Evolutionary conservation across 1,140 invertebrate genomes (phyloP), one percentile per base, ranked within the genome.

Genomic region (Ptiloglossa arizonensis): DNA sequence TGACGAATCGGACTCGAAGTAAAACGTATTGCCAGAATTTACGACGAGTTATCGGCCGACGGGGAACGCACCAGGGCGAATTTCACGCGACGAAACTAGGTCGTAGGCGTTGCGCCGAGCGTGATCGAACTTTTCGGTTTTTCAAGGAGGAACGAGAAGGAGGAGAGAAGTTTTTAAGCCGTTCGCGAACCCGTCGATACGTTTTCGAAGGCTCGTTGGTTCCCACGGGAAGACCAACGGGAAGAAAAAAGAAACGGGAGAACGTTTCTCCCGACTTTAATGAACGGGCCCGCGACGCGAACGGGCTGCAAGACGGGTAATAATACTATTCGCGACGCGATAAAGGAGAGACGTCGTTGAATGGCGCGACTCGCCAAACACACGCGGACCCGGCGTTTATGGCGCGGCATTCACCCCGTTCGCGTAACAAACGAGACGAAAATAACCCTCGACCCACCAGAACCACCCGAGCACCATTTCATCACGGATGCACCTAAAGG

Each of bases 111-210:
- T 68, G 3, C 3, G 48, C 63, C 38, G 17, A 44, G 8, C 60
- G 75, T 63, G 71, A 82, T 83, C 57, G 80, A 83, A 83, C 80
- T 83, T 67, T 41, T 52, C 22, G 52, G 67, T 41, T 62, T 41
- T 46, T n/a, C n/a, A n/a, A n/a, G n/a, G n/a, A n/a, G n/a, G n/a
- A n/a, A n/a, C 52, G 60, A 60, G 64, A 59, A 13, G 19, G 11
- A 22, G 35, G 35, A 8, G 35, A 3, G 41, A 41, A 82, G 70
- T 63, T 72, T 78, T 72, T 57, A 54, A 67, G 68, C 73, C 67
- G 8, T 5, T 35, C 60, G 52, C 63, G 50, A 68, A 56, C n/a
- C 69, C 52, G 60, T 67, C 66, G 80, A 83, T 81, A 5, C 35
- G 11, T 2, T n/a, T n/a, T n/a, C n/a, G n/a, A n/a, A n/a, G n/a